Conservation (phyloP, 2,888 invertebrate species). For the Erynnis tages region DNA sequence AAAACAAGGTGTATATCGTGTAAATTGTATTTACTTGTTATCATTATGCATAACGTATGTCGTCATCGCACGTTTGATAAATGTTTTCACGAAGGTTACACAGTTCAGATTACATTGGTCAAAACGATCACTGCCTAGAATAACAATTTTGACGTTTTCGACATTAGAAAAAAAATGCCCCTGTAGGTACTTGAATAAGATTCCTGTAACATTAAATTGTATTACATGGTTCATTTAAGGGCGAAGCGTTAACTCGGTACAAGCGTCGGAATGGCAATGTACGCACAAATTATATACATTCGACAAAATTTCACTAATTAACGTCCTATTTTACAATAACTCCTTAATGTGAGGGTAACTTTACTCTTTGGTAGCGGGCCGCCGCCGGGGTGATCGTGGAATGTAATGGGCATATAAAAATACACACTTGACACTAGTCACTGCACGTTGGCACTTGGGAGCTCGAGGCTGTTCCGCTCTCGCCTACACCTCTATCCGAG, state of each 20-base stretch:
- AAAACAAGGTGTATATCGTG: constrained; percentile 66
- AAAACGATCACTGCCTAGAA: constrained; percentile 70
- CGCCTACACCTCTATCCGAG: no score
- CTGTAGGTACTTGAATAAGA: constrained; percentile 31
- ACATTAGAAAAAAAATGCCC: constrained; percentile 36
- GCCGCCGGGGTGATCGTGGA: constrained; percentile 45
- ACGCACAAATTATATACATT: constrained; percentile 68
- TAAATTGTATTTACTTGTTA: constrained; percentile 81
- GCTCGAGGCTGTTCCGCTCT: constrained; percentile 31
- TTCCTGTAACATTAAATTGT: constrained; percentile 30
- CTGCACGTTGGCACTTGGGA: constrained; percentile 70
- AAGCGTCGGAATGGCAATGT: constrained; percentile 59
- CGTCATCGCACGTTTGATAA: constrained; percentile 69
- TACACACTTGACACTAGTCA: constrained; percentile 47
- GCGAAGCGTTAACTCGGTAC: constrained; percentile 55
- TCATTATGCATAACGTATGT: constrained; percentile 71
- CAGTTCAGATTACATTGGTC: constrained; percentile 78
- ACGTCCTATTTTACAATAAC: constrained; percentile 67
- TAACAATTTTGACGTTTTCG: constrained; percentile 52
- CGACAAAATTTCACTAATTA: constrained; percentile 62
- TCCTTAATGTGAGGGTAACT: constrained; percentile 76
- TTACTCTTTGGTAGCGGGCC: constrained; percentile 79
- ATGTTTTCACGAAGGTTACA: constrained; percentile 78
- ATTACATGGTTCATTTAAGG: constrained; percentile 36
- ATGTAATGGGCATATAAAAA: constrained; percentile 58